Percentiles rank a stretch among this genome's conserved stretches.
These are phyloP conservation scores for Anolis sagrei DNA, from an alignment of 2,113 vertebrate genomes.

Conservation along the genomic window DNA sequence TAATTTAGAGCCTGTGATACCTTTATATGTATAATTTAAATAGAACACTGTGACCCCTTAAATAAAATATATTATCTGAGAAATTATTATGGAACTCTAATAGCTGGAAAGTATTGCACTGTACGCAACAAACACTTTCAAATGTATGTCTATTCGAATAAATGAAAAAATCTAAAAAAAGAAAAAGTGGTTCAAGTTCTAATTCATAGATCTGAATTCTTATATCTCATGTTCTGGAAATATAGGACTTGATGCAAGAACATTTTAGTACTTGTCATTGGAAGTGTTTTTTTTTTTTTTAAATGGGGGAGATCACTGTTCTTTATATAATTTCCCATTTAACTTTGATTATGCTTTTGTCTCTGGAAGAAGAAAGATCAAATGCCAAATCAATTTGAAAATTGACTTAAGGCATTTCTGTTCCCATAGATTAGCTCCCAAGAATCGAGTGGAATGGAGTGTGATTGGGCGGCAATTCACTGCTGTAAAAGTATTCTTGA, in stretches of 20 bases:
- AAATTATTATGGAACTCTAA: no score
- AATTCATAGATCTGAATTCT: not conserved
- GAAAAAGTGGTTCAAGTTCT: not conserved
- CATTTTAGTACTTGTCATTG: not conserved
- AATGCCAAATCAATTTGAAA: not conserved
- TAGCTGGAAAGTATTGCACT: no score
- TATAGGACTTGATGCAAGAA: not conserved
- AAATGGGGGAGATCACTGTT: not conserved
- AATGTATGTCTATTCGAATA: no score
- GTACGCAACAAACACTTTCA: no score
- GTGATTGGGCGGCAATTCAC: slow-evolving; percentile 20
- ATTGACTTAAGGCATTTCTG: not conserved
- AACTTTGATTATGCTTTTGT: not conserved
- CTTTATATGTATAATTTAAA: no score
- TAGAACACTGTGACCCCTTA: no score
- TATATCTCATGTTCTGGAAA: not conserved
- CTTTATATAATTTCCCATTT: not conserved
- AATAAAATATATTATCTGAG: no score
- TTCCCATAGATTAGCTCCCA: slow-evolving; percentile 12
- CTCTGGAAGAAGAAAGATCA: not conserved
- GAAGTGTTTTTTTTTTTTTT: not conserved
- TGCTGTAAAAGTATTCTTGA: slow-evolving; percentile 24
- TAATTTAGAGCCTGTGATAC: no score
- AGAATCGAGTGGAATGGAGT: not conserved
- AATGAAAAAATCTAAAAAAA: no score